These are phyloP conservation scores for Pteronotus mesoamericanus DNA, from an alignment of 2,797 vertebrate species.

Conservation along the genomic window DNA sequence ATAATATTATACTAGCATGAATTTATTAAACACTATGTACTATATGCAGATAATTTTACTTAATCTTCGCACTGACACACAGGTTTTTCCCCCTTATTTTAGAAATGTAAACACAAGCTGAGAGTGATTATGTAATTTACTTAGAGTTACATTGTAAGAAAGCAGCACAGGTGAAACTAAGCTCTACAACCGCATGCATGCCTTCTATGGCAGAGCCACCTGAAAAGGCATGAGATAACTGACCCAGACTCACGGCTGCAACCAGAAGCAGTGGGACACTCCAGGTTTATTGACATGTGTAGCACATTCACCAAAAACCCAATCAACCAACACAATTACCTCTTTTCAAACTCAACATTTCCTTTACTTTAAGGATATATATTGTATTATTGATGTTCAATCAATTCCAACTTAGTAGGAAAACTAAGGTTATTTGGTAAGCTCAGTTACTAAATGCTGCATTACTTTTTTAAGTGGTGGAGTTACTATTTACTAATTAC, in stretches of 20 bases:
- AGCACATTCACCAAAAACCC: neutral
- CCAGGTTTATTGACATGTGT: neutral
- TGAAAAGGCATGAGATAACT: neutral
- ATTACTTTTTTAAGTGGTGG: neutral
- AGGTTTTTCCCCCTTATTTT: neutral
- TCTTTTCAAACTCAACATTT: neutral
- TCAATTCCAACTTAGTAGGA: neutral
- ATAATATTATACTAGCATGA: neutral
- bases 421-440: neutral
- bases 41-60: neutral
- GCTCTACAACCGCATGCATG: neutral
- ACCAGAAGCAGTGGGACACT: neutral
- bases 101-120: neutral
- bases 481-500: neutral
- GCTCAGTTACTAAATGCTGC: neutral
- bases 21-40: neutral
- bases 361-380: neutral
- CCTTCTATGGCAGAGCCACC: neutral
- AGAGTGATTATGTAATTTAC: neutral
- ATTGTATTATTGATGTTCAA: neutral
- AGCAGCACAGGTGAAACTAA: neutral
- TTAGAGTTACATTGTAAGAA: neutral
- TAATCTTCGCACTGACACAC: neutral
- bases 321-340: neutral
- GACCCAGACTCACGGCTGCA: neutral